Evolutionary conservation across 2,888 invertebrate genomes (phyloP).

Genomic region (Pardosa pseudoannulata): DNA sequence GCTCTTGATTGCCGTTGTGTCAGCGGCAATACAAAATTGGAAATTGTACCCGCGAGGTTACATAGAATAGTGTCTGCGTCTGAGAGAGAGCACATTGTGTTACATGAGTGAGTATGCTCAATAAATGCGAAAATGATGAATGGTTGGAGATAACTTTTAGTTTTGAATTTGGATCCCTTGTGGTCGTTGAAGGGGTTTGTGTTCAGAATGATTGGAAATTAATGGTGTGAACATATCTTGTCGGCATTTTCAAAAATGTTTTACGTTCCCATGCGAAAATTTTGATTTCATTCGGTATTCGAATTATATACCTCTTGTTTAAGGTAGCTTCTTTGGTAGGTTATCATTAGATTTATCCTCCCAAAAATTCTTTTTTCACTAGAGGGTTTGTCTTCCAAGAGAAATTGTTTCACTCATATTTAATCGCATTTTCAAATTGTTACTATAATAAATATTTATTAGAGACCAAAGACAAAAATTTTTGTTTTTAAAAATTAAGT

Average conservation of each 20-base stretch:
- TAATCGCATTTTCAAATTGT: too few relatives aligned
- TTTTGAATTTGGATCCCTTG: slow-evolving; percentile 10
- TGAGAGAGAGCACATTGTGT: neutral
- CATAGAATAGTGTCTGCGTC: neutral
- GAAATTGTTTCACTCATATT: too few relatives aligned
- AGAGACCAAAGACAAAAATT: too few relatives aligned
- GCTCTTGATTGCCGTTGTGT: slow-evolving; percentile 19
- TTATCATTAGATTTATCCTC: too few relatives aligned
- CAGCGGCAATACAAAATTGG: slow-evolving; percentile 4
- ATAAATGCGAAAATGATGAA: slow-evolving; percentile 15
- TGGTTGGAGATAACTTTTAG: slow-evolving; percentile 10
- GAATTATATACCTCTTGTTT: neutral
- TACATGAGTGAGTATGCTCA: neutral
- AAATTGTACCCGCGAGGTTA: slow-evolving; percentile 3
- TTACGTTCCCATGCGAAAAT: neutral
- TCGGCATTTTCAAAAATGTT: neutral
- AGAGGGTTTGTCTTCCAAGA: too few relatives aligned
- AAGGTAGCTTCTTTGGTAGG: neutral
- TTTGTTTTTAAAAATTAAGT: too few relatives aligned
- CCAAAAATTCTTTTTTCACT: too few relatives aligned
- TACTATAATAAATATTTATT: too few relatives aligned
- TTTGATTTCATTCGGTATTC: neutral
- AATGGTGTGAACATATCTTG: neutral
- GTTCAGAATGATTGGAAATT: neutral
- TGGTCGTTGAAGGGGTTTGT: neutral